Conservation (phyloP, 2,797 vertebrate genomes). For the Semotilus atromaculatus region DNA sequence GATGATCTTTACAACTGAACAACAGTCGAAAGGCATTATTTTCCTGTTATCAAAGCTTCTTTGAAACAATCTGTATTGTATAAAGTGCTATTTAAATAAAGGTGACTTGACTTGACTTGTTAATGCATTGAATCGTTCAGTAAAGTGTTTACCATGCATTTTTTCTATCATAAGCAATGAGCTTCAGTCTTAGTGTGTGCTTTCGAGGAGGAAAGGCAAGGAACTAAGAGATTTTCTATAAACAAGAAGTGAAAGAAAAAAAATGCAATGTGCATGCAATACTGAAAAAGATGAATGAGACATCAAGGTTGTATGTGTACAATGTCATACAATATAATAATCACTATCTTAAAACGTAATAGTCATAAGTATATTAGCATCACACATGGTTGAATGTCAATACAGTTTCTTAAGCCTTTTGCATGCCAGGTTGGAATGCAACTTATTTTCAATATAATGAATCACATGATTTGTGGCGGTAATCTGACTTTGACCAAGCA, state of each 20-base stretch:
- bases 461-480: background rate
- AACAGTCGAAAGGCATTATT: too few relatives aligned
- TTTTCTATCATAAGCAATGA: background rate
- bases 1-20: too few relatives aligned
- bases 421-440: background rate
- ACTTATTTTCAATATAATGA: constrained; percentile 4
- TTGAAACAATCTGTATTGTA: too few relatives aligned
- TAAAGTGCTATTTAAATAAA: too few relatives aligned
- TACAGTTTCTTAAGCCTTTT: too few relatives aligned
- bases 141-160: too few relatives aligned
- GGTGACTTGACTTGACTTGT: too few relatives aligned
- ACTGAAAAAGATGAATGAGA: background rate
- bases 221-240: background rate
- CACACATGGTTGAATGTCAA: background rate
- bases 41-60: too few relatives aligned
- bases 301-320: background rate
- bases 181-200: background rate
- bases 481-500: constrained; percentile 22
- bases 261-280: background rate
- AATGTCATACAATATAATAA: background rate
- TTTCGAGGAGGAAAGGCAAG: background rate
- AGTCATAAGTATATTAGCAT: background rate
- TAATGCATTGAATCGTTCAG: background rate
- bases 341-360: background rate
- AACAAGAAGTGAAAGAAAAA: background rate